Percentiles rank a stretch among this genome's conserved stretches.
Conservation (phyloP, 2,888 invertebrate genomes). For the Pyrrhia umbra region DNA sequence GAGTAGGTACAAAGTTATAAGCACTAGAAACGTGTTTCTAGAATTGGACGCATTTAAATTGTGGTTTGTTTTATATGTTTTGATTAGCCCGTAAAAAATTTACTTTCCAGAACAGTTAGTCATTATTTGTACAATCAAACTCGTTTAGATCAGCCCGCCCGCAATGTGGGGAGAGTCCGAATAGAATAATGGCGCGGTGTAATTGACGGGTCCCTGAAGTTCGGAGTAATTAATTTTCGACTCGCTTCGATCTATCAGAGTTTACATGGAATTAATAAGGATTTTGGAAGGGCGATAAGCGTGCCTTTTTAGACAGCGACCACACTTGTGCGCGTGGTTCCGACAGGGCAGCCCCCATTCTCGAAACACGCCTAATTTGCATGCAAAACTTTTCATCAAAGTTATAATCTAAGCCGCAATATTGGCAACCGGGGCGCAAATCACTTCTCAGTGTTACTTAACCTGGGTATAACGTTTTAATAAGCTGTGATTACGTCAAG, state of each 20-base stretch:
- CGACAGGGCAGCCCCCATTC: conserved; percentile 29
- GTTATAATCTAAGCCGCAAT: conserved; percentile 40
- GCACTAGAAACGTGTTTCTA: conserved; percentile 9
- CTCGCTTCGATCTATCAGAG: conserved; percentile 71
- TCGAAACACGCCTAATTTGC: conserved; percentile 53
- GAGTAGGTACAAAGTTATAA: conserved; percentile 29
- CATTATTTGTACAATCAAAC: conserved; percentile 50
- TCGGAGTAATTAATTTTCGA: conserved; percentile 78
- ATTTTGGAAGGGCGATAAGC: conserved; percentile 51
- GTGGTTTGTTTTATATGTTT: neutral
- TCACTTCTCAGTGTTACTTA: conserved; percentile 43
- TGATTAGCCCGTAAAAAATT: conserved; percentile 9
- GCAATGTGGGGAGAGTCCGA: conserved; percentile 67
- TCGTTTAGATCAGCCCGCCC: conserved; percentile 53
- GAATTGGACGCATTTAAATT: conserved; percentile 23
- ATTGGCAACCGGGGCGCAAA: conserved; percentile 51
- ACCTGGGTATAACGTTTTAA: conserved; percentile 32
- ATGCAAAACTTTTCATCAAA: conserved; percentile 59
- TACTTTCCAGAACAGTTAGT: conserved; percentile 22
- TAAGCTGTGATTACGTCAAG: conserved; percentile 37
- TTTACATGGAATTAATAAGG: conserved; percentile 68
- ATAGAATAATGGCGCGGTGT: conserved; percentile 76
- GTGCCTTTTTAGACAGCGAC: conserved; percentile 51
- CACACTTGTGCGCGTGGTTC: conserved; percentile 39
- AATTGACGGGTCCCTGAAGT: conserved; percentile 77